Evolutionary conservation across 2,113 vertebrate species (phyloP), one percentile per base, ranked within the genome.

Genomic region (Peromyscus leucopus): DNA sequence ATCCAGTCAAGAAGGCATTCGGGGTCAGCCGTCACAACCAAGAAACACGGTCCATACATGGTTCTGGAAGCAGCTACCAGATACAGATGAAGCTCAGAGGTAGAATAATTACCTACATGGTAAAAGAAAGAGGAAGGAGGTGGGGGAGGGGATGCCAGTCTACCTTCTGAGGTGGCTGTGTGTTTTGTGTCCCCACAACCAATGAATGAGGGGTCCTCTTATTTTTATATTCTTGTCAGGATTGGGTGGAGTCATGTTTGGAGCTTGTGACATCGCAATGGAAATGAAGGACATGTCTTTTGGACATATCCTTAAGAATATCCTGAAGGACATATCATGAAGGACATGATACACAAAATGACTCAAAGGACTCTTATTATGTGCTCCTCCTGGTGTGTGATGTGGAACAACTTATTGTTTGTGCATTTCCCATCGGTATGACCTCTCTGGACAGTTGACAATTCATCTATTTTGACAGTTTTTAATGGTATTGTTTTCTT

Each of bases 401-500:
- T 69, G 26, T 46, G 15, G 11, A 76, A 1, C 11, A 57, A n/a
- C 51, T 94, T 82, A 63, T 61, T 17, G 61, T 26, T 59, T 26
- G 51, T 74, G 22, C 22, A 42, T 74, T 71, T 59, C 19, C 42
- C 59, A 61, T 71, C 2, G 2, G 2, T 57, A 1, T 2, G 78
- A 85, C 31, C 72, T 63, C 59, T 91, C 13, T 36, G 48, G 57
- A 17, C 0, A 95, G 7, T 21, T 87, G 5, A 75, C 42, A 55
- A 2, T 63, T 95, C 36, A 91, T 6, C 21, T 72, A 7, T 86
- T 86, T 91, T 72, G 57, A 51, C 51, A 26, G 42, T 11, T 76
- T 94, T 94, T 10, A 90, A 91, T 89, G 31, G 31, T 10, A 7
- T 80, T 91, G 9, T 87, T 42, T 92, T 88, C 33, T 82, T 48